Percentiles rank a stretch among this genome's conserved stretches.
phyloP scores from a whole-genome alignment of 1,140 invertebrate genomes.

The Neodiprion fabricii region DNA sequence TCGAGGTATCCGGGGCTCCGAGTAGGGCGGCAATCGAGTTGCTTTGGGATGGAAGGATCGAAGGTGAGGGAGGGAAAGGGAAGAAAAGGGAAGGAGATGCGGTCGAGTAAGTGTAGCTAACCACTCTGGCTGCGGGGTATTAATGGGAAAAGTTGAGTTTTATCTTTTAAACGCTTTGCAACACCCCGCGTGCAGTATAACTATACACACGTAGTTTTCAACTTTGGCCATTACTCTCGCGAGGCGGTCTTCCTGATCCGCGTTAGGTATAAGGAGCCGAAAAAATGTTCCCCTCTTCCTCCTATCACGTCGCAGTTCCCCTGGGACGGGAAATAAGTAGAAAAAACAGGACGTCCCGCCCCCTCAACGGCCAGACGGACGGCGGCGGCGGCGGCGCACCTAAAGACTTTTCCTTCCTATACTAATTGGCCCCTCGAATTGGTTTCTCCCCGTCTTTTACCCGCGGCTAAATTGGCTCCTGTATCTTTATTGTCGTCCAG shows the following conservation, averaged over 20 bases:
- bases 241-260: constrained; percentile 27
- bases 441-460: background rate
- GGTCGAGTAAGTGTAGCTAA: constrained; percentile 4
- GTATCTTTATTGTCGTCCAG: background rate
- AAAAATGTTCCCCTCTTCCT: background rate
- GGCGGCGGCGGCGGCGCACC: background rate
- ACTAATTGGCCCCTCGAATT: background rate
- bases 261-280: constrained; percentile 11
- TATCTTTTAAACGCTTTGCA: constrained; percentile 61
- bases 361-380: no score
- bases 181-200: constrained; percentile 41
- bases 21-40: constrained; percentile 51
- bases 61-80: constrained; percentile 30
- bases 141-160: constrained; percentile 64
- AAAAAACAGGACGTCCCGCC: no score
- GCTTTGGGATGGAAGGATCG: background rate
- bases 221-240: constrained; percentile 40
- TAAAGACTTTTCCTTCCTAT: background rate
- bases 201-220: constrained; percentile 50
- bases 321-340: no score
- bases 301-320: no score
- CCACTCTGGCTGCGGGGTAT: constrained; percentile 47
- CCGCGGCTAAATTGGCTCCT: background rate
- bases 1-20: constrained; percentile 23
- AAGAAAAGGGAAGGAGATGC: background rate